Evolutionary conservation across 2,113 vertebrate species (phyloP).

Genomic region (Silurus glanis): DNA sequence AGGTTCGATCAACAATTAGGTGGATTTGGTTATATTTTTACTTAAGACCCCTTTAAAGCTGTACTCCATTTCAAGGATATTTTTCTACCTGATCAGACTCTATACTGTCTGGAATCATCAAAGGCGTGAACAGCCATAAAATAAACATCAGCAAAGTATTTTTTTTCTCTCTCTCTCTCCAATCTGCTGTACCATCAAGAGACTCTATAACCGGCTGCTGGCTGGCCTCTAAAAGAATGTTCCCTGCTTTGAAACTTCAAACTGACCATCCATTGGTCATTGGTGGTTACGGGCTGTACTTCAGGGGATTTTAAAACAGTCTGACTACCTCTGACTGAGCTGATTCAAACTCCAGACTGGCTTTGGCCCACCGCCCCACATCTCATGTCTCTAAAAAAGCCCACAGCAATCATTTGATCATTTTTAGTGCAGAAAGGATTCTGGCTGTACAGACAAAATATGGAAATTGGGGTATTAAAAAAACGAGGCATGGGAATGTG

Average conservation of each 20-base stretch:
- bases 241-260: slow-evolving; percentile 71
- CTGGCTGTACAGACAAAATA: slow-evolving; percentile 40
- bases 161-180: slow-evolving; percentile 18
- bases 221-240: slow-evolving; percentile 73
- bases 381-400: slow-evolving; percentile 46
- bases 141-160: slow-evolving; percentile 50
- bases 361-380: slow-evolving; percentile 34
- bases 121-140: slow-evolving; percentile 45
- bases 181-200: slow-evolving; percentile 61
- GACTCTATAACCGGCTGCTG: slow-evolving; percentile 73
- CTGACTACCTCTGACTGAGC: slow-evolving; percentile 54
- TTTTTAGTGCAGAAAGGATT: slow-evolving; percentile 40
- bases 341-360: slow-evolving; percentile 59
- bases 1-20: neutral
- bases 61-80: neutral
- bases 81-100: slow-evolving; percentile 11
- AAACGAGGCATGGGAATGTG: slow-evolving; percentile 48
- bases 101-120: slow-evolving; percentile 36
- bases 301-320: slow-evolving; percentile 68
- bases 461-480: slow-evolving; percentile 43
- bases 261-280: slow-evolving; percentile 67
- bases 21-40: neutral
- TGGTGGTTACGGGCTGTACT: slow-evolving; percentile 60
- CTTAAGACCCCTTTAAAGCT: neutral
- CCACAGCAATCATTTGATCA: slow-evolving; percentile 52